phyloP scores from a whole-genome alignment of 2,113 vertebrate genomes.

The Psophia crepitans region DNA sequence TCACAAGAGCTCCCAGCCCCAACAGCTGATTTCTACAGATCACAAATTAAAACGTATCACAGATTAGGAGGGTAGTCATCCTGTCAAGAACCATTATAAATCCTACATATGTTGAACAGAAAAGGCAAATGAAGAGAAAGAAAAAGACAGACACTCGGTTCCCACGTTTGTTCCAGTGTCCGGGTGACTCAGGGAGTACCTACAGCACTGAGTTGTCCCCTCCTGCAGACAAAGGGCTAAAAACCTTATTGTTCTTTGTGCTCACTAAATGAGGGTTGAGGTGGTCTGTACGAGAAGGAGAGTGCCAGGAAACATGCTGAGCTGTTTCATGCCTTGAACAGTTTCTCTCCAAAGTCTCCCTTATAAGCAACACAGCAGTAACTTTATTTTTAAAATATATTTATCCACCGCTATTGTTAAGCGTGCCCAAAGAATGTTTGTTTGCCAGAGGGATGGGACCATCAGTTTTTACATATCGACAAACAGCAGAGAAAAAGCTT shows the following conservation, averaged over 20 bases:
- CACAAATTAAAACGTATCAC: background rate
- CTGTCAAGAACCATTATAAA: constrained; percentile 41
- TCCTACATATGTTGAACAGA: background rate
- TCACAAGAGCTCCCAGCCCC: background rate
- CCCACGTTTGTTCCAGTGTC: background rate
- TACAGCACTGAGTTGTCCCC: background rate
- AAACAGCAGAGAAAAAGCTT: background rate
- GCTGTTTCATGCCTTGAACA: background rate
- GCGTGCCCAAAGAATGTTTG: constrained; percentile 13
- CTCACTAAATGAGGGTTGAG: constrained; percentile 1
- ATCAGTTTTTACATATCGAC: constrained; percentile 15
- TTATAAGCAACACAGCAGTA: background rate
- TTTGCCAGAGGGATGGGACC: constrained; percentile 53
- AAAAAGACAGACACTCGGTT: constrained; percentile 5
- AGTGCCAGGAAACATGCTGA: background rate
- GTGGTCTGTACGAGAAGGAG: background rate
- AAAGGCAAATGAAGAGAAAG: constrained; percentile 20
- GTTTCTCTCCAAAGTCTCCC: constrained; percentile 4
- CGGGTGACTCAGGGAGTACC: background rate
- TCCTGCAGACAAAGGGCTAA: constrained; percentile 34
- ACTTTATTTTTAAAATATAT: background rate
- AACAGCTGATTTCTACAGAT: background rate
- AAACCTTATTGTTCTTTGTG: constrained; percentile 4
- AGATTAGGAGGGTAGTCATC: background rate
- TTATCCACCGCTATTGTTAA: constrained; percentile 31